These are phyloP conservation scores for Capreolus pygargus DNA, from an alignment of 2,113 vertebrate species.

Conservation along the genomic window DNA sequence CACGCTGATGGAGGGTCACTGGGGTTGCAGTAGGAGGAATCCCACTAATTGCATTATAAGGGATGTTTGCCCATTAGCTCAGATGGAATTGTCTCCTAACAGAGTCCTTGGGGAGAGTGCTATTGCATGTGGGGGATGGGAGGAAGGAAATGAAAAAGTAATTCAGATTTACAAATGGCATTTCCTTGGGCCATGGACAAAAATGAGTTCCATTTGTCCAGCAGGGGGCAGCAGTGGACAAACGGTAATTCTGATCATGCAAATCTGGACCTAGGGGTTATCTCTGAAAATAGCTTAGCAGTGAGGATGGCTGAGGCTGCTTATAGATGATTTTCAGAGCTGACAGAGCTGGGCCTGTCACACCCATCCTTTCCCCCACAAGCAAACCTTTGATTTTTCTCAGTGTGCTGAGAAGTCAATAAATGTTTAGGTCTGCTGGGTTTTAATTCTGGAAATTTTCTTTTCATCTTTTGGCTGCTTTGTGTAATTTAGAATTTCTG, in stretches of 20 bases:
- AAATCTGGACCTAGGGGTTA: background rate
- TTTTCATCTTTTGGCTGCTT: constrained; percentile 76
- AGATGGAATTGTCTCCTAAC: constrained; percentile 24
- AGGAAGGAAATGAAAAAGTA: constrained; percentile 28
- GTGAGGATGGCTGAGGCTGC: background rate
- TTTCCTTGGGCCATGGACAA: constrained; percentile 25
- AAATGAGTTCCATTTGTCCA: background rate
- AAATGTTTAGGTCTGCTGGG: constrained; percentile 64
- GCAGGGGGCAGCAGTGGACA: constrained; percentile 65
- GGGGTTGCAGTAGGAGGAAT: background rate
- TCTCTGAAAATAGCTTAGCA: background rate
- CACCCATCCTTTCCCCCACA: background rate
- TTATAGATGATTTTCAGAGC: constrained; percentile 15
- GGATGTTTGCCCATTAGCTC: constrained; percentile 42
- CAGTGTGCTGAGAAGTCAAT: constrained; percentile 56
- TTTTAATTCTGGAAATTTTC: constrained; percentile 73
- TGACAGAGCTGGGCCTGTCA: background rate
- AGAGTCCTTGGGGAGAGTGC: background rate
- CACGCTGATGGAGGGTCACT: background rate
- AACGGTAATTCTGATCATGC: background rate
- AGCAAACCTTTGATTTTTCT: constrained; percentile 40
- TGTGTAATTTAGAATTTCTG: constrained; percentile 77
- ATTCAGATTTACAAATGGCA: constrained; percentile 26
- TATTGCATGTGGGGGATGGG: background rate
- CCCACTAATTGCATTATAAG: constrained; percentile 37